Evolutionary conservation across 2,888 invertebrate genomes (phyloP), one percentile per base, ranked within the genome.

Genomic region (Athalia circularis): DNA sequence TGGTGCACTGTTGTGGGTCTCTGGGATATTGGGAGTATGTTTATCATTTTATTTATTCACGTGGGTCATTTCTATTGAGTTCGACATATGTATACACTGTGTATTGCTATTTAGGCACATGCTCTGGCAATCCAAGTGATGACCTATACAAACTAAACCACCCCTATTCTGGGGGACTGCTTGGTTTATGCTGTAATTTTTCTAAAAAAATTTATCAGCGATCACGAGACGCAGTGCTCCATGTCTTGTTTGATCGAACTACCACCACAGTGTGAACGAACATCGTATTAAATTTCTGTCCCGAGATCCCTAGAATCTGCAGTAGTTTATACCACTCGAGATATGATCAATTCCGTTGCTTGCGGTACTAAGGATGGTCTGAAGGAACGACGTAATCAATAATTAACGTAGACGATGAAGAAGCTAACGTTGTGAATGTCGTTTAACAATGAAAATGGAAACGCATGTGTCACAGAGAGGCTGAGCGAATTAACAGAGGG

Each of bases 401-500:
- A 13, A 75, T 75, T 75, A 75, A 75, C 75, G 62, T 50, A 61
- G 50, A 74, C 50, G 75, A 75, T 11, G 62, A 62, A 77, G 79
- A 65, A 72, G 81, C 81, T 82, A 82, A 85, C 77, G 74, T 79
- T 67, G 78, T 65, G 72, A 78, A 65, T 77, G 77, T 77, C 77
- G 79, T 82, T 77, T 81, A 78, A 79, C 76, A 77, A 81, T 84
- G 84, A 84, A 84, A 62, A 83, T 80, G 81, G 83, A 82, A 83
- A 82, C 82, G 86, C 86, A 86, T 86, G 86, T 87, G 89, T 84
- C 90, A 89, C 90, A 93, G 93, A 93, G 87, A 92, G 92, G 87
- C 88, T 92, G 90, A 92, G 92, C 86, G 93, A 93, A 89, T 90
- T 94, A 89, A 91, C 91, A 62, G 89, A 91, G 83, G 92, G 93